Evolutionary conservation across 2,113 vertebrate species (phyloP), one percentile per base, ranked within the genome.

Genomic region (Halcyon malimbica): DNA sequence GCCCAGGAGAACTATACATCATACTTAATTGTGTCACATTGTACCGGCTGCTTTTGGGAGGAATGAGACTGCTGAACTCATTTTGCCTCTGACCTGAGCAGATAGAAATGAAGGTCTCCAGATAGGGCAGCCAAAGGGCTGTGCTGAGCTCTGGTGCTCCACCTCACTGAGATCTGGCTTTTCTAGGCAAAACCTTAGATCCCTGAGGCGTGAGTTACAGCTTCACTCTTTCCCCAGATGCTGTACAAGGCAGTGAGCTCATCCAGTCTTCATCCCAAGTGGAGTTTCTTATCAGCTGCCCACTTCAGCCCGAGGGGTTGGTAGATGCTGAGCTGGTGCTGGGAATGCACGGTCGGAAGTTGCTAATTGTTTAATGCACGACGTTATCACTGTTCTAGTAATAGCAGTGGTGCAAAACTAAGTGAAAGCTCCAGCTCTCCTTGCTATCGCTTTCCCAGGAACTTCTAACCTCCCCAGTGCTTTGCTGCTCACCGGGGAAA

Each of bases 331-430:
- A 89, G 29, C 74, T 96, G 82, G 65, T 83, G 64, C 78, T 81
- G 74, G 81, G 70, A 76, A 80, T 68, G 81, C 7, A 5, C 5
- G 21, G 44, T 87, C 11, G 18, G 83, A 83, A 94, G 77, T 65
- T 4, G 11, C 64, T 84, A 89, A 94, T 95, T 96, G 91, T 87
- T 94, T 94, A 94, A 87, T 95, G 87, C 60, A 90, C 0, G 17
- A 83, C 89, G 65, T 70, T 97, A 91, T 96, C 93, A 16, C 31
- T 24, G 33, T 37, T 54, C 74, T 94, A 56, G 94, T 94, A 96
- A 87, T 48, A 91, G 48, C n/a, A 0, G 39, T 76, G 50, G 25
- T 44, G 77, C 91, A 87, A 70, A 95, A 76, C 1, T 6, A 39
- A 77, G 39, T 35, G 59, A 86, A 82, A 80, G 33, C 70, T 84